Evolutionary conservation across 2,113 vertebrate genomes (phyloP), one percentile per base, ranked within the genome.

Genomic region (Baryphthengus martii): DNA sequence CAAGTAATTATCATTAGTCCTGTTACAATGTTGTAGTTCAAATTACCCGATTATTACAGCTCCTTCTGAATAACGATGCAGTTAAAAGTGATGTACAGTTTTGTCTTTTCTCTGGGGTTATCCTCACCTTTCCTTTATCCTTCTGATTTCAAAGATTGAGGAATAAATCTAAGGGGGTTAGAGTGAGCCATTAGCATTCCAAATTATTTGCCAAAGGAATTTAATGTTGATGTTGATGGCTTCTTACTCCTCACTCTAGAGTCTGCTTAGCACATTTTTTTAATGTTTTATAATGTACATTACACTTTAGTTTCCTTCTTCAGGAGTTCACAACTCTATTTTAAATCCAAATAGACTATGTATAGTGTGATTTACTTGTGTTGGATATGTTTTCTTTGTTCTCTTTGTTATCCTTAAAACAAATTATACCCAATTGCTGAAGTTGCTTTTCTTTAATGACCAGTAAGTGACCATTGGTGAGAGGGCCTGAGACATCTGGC

Each of bases 171-270:
- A 31, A 31, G 23, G 23, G 5, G 3, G 1, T 8, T 89, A 40
- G 39, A 75, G 3, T 0, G 0, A 68, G 14, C 31, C 12, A 47
- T 47, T 47, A 61, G 1, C 17, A 75, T 37, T 5, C 29, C 13
- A 75, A 62, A 9, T 17, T 70, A 39, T 42, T 93, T 90, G 11
- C 18, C 11, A 65, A 55, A 68, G 40, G 35, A 62, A 4, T 58
- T 61, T 83, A 78, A 74, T 42, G 14, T 33, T 65, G 37, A 33
- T 61, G 7, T 12, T 68, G 21, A 39, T 29, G 18, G 26, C 39
- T 89, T 49, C 24, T 85, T 47, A 29, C 4, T 71, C 29, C 13
- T 76, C 3, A 2, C 16, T 63, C 18, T 70, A 70, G 26, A 35
- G 9, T 44, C 28, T 50, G 11, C 11, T 65, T 85, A 10, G 14